Evolutionary conservation across 2,113 vertebrate species (phyloP), one percentile per base, ranked within the genome.

Genomic region (Platysternon megacephalum): DNA sequence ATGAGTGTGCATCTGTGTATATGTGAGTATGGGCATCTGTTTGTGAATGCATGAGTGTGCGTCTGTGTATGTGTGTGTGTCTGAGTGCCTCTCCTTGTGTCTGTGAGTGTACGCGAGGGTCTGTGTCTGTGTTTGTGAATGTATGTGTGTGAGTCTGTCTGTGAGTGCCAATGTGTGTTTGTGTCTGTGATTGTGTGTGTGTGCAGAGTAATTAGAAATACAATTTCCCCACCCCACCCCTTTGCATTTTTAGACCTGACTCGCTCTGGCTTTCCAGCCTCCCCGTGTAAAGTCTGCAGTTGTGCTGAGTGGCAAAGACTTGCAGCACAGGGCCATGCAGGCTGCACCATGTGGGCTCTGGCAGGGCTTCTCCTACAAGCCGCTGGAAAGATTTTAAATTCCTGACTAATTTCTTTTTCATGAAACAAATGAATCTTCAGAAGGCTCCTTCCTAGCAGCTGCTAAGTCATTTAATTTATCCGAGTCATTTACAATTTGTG

Each of bases 391-490:
- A 93, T 87, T 97, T 96, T 58, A 95, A 96, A 97, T 97, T 98
- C 95, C 93, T 39, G 0, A 92, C 93, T 94, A 92, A 96, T 97
- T 97, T 84, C 96, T 97, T 95, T 97, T 96, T 92, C 1, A 2
- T 29, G 26, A 92, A 98, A 93, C 95, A 96, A 97, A 97, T 88
- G 97, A 95, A 90, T 97, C 97, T 96, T 97, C 91, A 8, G 90
- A 92, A 96, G 94, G 86, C 79, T 78, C 88, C 93, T 97, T 95
- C 96, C 87, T 93, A 21, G 13, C 98, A 97, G 97, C 97, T 98
- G 97, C 97, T 89, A 97, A 97, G 94, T 95, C 56, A 35, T 97
- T 97, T 96, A 92, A 98, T 98, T 98, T 97, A 97, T 98, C 86
- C 28, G 89, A 97, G 96, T 85, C 96, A 91, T 98, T 98, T 97